Percentiles rank a stretch among this genome's conserved stretches.
Conservation (phyloP, 2,113 vertebrate genomes). For the Periophthalmodon schlosseri region DNA sequence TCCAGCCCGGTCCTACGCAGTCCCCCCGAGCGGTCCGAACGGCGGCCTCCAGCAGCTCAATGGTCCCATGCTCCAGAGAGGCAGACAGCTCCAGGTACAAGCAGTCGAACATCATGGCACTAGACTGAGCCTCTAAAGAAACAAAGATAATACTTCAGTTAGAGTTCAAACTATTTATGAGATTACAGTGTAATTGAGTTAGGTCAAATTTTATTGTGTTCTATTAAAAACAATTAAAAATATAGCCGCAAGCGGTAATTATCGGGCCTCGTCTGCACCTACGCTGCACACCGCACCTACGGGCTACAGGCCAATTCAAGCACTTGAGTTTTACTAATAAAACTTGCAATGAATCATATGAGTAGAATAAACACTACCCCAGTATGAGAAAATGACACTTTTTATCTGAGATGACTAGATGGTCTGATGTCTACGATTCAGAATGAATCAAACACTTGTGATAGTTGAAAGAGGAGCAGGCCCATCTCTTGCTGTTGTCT, state of each 20-base stretch:
- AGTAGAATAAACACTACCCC: neutral
- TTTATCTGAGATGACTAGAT: neutral
- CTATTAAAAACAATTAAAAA: no score
- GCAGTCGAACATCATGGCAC: conserved; percentile 85
- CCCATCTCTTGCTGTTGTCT: conserved; percentile 16
- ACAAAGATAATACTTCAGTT: neutral
- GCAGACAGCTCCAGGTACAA: conserved; percentile 88
- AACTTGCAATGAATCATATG: neutral
- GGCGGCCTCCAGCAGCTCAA: conserved; percentile 84
- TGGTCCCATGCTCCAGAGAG: conserved; percentile 87
- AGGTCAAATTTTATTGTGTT: no score
- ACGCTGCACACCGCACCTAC: no score
- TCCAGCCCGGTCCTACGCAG: conserved; percentile 73
- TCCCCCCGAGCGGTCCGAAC: conserved; percentile 85
- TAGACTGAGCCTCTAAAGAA: conserved; percentile 80
- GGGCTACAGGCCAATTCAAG: neutral
- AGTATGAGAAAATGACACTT: neutral
- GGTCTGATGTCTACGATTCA: neutral
- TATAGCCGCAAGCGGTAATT: no score
- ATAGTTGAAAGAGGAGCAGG: neutral
- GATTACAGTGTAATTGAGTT: no score
- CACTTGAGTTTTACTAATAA: neutral
- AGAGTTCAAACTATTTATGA: neutral
- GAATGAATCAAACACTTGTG: neutral
- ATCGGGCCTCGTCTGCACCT: no score